phyloP scores from a whole-genome alignment of 2,888 invertebrate species.

The Aromia moschata region DNA sequence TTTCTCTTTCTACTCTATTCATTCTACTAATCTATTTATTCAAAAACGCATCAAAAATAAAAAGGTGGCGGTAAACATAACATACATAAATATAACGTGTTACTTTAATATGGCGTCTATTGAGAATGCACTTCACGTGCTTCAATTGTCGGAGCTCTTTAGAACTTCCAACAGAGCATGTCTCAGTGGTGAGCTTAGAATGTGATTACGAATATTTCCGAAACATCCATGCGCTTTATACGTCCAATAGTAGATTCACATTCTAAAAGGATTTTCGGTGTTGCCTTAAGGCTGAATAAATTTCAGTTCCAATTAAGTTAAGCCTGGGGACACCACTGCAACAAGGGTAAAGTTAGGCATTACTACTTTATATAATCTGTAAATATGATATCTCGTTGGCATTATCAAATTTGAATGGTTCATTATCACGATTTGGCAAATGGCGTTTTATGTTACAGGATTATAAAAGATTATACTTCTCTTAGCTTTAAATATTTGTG shows the following conservation, averaged over 20 bases:
- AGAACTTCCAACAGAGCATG: constrained; percentile 29
- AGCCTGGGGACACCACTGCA: constrained; percentile 55
- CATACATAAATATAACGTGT: constrained; percentile 29
- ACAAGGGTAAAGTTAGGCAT: constrained; percentile 56
- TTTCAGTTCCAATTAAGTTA: constrained; percentile 58
- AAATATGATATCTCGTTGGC: constrained; percentile 59
- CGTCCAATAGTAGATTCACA: constrained; percentile 41
- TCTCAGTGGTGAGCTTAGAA: constrained; percentile 22
- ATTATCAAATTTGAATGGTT: constrained; percentile 62
- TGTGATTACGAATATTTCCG: constrained; percentile 14
- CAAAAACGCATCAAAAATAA: too few relatives aligned
- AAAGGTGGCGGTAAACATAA: constrained; percentile 21
- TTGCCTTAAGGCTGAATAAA: constrained; percentile 57
- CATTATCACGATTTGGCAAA: constrained; percentile 63
- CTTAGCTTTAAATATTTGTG: constrained; percentile 21
- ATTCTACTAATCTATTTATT: too few relatives aligned
- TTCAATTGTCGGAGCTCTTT: constrained; percentile 28
- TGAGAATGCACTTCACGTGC: constrained; percentile 37
- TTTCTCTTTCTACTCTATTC: too few relatives aligned
- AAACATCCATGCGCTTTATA: constrained; percentile 7
- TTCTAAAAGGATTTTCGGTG: constrained; percentile 48
- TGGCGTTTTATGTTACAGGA: constrained; percentile 56
- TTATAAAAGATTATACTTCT: constrained; percentile 40
- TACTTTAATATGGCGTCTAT: constrained; percentile 45
- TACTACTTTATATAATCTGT: constrained; percentile 60